Evolutionary conservation across 2,113 vertebrate species (phyloP), one percentile per base, ranked within the genome.

Genomic region (Colistium nudipinnis): DNA sequence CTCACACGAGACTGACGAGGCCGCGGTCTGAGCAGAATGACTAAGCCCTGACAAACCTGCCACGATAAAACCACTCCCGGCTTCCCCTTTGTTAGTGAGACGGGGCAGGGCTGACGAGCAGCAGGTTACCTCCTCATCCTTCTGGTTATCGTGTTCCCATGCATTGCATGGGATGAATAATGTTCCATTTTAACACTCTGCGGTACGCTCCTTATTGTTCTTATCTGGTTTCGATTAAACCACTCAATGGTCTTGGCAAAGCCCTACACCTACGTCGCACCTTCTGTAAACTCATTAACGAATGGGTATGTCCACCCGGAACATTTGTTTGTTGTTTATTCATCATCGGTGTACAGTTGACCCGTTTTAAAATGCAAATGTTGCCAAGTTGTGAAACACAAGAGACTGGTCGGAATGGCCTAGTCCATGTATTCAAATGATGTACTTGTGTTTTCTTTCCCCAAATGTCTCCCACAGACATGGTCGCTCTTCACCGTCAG

Each of bases 401-500:
- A n/a, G n/a, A n/a, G n/a, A n/a, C n/a, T n/a, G 30, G 30, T 31
- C 30, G 8, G 30, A 31, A 31, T 4, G 30, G 4, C 8, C 4
- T 5, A 31, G 30, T 7, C 30, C 30, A 5, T 31, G 16, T 44
- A 20, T n/a, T 4, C 13, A 33, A 9, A n/a, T 44, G 6, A 6
- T 49, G 22, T 36, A 2, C 43, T 49, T 44, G 8, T 69, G 17
- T 44, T 49, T 70, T 67, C 30, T 44, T 55, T 39, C 22, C 35
- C 76, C 30, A 62, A 44, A 9, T 43, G 3, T 44, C 20, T 52
- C 20, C 1, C 24, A 1, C 90, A 98, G 97, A 92, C 73, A 0
- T 95, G 95, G 96, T 81, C 68, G 0, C 85, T 96, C 8, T 90
- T 95, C 6, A 4, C 76, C 14, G 73, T 92, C 30, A 93, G 94